Evolutionary conservation across 2,797 vertebrate species (phyloP).

Genomic region (Cyprinodon diabolis): DNA sequence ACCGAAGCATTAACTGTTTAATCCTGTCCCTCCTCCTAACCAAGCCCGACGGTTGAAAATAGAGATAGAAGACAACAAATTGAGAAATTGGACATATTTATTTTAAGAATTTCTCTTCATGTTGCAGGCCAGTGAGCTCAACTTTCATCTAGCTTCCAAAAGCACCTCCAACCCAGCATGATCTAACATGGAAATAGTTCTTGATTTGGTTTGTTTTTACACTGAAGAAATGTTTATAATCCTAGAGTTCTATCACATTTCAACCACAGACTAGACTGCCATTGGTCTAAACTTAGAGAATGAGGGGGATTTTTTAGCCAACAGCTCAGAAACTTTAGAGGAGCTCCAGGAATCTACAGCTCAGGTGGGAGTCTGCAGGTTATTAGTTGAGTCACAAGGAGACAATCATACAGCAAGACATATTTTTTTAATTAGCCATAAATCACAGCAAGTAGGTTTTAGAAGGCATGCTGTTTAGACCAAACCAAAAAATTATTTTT

Average conservation of each 20-base stretch:
- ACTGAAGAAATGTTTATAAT: not conserved
- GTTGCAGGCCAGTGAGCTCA: conserved; percentile 11
- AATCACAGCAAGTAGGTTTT: no score
- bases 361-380: not conserved
- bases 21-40: conserved; percentile 65
- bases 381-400: no score
- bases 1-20: conserved; percentile 72
- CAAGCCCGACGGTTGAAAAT: conserved; percentile 53
- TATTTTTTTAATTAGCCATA: no score
- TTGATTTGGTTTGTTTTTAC: not conserved
- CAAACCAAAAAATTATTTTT: no score
- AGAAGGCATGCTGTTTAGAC: no score
- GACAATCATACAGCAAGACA: no score
- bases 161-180: not conserved
- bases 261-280: not conserved
- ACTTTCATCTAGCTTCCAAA: not conserved
- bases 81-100: conserved; percentile 40
- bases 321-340: not conserved
- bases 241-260: not conserved
- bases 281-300: no score
- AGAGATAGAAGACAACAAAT: conserved; percentile 50
- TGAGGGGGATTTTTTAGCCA: not conserved
- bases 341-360: not conserved
- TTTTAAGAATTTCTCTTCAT: conserved; percentile 23
- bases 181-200: not conserved